Evolutionary conservation across 1,140 invertebrate genomes (phyloP), one percentile per base, ranked within the genome.

Genomic region (Notospermus geniculatus): DNA sequence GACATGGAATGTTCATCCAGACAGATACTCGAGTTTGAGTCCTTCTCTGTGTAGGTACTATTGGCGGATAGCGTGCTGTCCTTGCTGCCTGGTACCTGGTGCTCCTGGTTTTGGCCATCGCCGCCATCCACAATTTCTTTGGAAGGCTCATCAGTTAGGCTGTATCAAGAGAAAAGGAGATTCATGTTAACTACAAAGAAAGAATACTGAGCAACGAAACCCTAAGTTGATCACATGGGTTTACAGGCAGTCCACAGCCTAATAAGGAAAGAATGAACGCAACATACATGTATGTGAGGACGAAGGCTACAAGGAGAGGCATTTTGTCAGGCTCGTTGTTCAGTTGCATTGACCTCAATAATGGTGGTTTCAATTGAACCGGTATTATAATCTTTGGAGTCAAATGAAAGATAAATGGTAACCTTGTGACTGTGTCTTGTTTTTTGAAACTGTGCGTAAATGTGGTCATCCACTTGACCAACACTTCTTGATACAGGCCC

Each of bases 401-500:
- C n/a, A n/a, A n/a, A n/a, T n/a, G n/a, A n/a, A n/a, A n/a, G n/a
- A n/a, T n/a, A n/a, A n/a, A n/a, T n/a, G n/a, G n/a, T n/a, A n/a
- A 9, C 23, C 23, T 53, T 2, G 4, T 53, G 5, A 56, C 32
- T 11, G 52, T n/a, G 4, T 25, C 27, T n/a, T 19, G 25, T 36
- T 45, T 50, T n/a, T 45, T 29, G 11, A 53, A 25, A 15, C 29
- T 29, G 28, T 93, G 90, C 1, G 90, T 90, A 70, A 90, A 93
- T 69, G 86, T 91, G 0, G 91, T 88, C 0, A 95, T 83, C 92
- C 92, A 95, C 81, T 92, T 92, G 41, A 95, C 91, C 11, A 95
- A 83, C 23, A 88, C 88, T 28, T 94, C 91, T 74, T 92, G 86
- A 70, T 89, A 91, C 7, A 63, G 22, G 0, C 36, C 63, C 36